Base-by-base conservation (phyloP, 2,888 invertebrate species). In the Eupithecia pulchellata region DNA sequence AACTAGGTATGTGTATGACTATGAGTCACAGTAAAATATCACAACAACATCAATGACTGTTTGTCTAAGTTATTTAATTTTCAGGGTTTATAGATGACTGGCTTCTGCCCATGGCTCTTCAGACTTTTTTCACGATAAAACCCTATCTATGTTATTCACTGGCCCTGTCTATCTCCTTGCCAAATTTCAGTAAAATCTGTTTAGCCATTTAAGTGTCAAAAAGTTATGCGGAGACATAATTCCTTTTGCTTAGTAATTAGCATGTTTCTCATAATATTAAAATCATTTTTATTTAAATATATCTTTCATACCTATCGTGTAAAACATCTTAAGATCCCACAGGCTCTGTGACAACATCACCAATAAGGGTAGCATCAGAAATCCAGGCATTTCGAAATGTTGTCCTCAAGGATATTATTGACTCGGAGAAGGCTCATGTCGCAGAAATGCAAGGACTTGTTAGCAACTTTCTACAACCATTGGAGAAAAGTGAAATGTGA, bases 371-470 rank as follows among this genome's bases (percentile, higher is more conserved):
- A 74, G 95, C 96, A 32, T 96, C 96, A 80, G 96, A 96, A 86
- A 95, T 95, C 78, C 97, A 97, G 86, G 96, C 97, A 72, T 98
- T 98, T 90, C 95, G 97, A 81, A 96, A 97, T 88, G 97, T 98
- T 77, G 98, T 98, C 58, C 95, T 98, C 55, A 97, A 97, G 88
- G 98, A 98, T 91, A 95, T 99, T 67, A 96, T 98, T 77, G 99
- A 99, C 86, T 98, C 99, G 8, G 99, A 99, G 91, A 96, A 96
- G 82, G 97, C 97, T 0, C 98, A 99, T 94, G 97, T 99, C 32
- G 96, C 97, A 6, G 99, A 99, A 91, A 95, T 99, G 87, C 97
- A 98, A 84, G 97, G 97, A 39, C 95, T 99, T 62, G 95, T 98
- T 75, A 97, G 96, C 81, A 98, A 97, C 87, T 98, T 98, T 87